Base-by-base conservation (phyloP, 2,888 invertebrate species). In the Salticus scenicus region DNA sequence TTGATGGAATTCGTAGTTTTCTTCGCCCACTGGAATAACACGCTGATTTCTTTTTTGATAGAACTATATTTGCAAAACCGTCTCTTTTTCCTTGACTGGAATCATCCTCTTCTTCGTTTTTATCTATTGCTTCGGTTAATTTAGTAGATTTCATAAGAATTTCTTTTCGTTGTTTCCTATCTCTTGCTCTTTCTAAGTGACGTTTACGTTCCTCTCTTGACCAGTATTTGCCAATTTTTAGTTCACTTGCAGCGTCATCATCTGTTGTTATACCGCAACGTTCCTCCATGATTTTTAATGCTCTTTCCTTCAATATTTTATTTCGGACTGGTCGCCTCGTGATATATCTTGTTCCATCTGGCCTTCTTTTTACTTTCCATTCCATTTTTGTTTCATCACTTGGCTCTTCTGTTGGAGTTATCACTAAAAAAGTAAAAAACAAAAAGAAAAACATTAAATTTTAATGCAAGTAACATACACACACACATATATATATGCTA, bases 311-410 rank as follows among this genome's bases (percentile, higher is more conserved):
- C 71, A 95, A 91, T 28, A 95, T 91, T 79, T 94, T 92, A 90
- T 93, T 94, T 69, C 94, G 92, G 0, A 94, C 93, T 0, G 95
- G 95, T 41, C 95, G 91, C 64, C 94, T 92, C 0, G 95, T 94
- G 88, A 96, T 95, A 90, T 96, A 96, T 66, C 95, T 92, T 0
- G 94, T 94, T 4, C 95, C 95, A 89, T 95, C 95, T 2, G 95
- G 94, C 41, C 95, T 92, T 31, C 94, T 92, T 90, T 96, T 96
- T 10, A 95, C 95, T 89, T 95, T 95, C 95, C 95, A 95, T 88
- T 92, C 92, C 91, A 91, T 91, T 88, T 88, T 74, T 7, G 71
- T 51, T 33, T 84, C 87, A 20, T 86, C 85, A 30, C 72, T 77
- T 14, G 83, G 72, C 4, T 83, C 77, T 77, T 77, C 77, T 14